Conservation (phyloP, 2,797 vertebrate species). For the Crossoptilon crossoptilon region DNA sequence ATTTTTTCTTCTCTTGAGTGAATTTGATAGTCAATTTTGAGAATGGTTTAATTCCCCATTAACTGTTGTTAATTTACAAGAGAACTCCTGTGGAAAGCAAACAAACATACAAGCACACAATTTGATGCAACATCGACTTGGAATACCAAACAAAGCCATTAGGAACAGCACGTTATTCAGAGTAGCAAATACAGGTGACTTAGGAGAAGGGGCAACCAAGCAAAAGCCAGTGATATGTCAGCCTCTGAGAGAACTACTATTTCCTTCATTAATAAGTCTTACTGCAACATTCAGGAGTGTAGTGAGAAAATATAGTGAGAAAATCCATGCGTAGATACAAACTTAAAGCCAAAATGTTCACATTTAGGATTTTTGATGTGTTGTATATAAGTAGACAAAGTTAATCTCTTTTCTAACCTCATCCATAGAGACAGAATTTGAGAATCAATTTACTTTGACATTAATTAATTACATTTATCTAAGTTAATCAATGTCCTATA, state of each 20-base stretch:
- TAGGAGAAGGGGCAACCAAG: neutral
- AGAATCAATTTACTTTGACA: neutral
- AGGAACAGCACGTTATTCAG: constrained; percentile 24
- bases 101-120: constrained; percentile 30
- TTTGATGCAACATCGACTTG: constrained; percentile 68
- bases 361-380: neutral
- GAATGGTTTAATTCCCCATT: constrained; percentile 70
- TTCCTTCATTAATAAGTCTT: neutral
- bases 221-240: neutral
- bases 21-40: constrained; percentile 67
- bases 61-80: constrained; percentile 70
- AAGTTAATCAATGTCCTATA: neutral
- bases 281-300: neutral
- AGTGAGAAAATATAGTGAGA: neutral
- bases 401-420: neutral
- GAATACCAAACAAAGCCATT: constrained; percentile 66
- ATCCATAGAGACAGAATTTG: neutral
- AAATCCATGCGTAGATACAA: neutral
- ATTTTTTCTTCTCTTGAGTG: constrained; percentile 15
- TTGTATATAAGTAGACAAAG: neutral
- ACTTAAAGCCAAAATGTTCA: neutral
- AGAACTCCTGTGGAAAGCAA: constrained; percentile 57
- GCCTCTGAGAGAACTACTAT: neutral
- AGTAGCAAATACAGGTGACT: constrained; percentile 56
- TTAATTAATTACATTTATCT: neutral